Evolutionary conservation across 2,797 vertebrate genomes (phyloP), one percentile per base, ranked within the genome.

Genomic region (Smutsia gigantea): DNA sequence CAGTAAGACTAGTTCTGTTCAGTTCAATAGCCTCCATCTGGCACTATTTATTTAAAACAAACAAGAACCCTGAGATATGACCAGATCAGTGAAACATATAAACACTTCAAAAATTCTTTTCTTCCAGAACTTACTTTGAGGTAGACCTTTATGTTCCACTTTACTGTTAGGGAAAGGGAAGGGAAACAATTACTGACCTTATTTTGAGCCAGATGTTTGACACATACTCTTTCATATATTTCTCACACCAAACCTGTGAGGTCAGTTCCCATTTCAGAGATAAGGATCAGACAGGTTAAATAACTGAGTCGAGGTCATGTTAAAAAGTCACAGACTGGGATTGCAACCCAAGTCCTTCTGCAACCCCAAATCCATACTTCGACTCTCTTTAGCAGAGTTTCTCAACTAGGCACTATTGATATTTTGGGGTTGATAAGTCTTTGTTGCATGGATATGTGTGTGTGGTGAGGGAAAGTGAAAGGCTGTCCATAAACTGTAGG

Each of bases 401-500:
- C 11, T 64, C 86, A 29, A 5, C 12, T 39, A 4, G 27, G 4
- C 4, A 5, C 57, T 27, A 1, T 0, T 39, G 31, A 31, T 46
- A 4, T 63, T 57, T 46, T 5, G 34, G 1, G 14, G 5, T 63
- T 7, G 74, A 71, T 61, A 31, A 68, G 71, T 88, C 77, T 87
- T 64, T 21, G 25, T 51, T 10, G 15, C 17, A 7, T n/a, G n/a
- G 39, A 46, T 46, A 46, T 46, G 4, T 8, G 18, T 7, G 6
- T 31, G 8, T 34, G 17, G 21, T 46, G 42, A 17, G 9, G 7
- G n/a, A 46, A 46, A 46, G 29, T 5, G 10, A 18, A 5, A 34
- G 3, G 46, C 29, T 31, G 1, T 39, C 46, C 31, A 23, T 31
- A 2, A 3, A 31, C 11, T 21, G 0, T 0, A 31, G 11, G 15